These are phyloP conservation scores for Pseudomyrmex dendroicus DNA, from an alignment of 1,140 invertebrate species.

Conservation along the genomic window DNA sequence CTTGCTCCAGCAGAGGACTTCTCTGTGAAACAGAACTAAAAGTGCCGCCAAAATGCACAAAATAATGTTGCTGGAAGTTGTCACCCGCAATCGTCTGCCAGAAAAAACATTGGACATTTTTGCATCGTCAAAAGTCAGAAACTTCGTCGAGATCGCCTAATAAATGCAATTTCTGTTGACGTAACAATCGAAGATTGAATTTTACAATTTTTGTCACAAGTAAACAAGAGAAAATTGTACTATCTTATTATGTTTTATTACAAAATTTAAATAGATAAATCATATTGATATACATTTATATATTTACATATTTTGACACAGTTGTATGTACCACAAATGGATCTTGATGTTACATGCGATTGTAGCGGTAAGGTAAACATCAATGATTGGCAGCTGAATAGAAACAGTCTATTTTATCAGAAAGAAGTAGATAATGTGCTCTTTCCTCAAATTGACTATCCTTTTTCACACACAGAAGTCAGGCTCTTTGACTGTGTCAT, in stretches of 20 bases:
- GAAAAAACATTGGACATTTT: neutral
- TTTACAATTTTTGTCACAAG: neutral
- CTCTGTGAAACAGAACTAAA: neutral
- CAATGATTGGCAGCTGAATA: slow-evolving; percentile 77
- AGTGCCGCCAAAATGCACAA: slow-evolving; percentile 45
- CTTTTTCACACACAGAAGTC: slow-evolving; percentile 48
- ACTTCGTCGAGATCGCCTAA: neutral
- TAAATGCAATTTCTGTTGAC: neutral
- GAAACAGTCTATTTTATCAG: slow-evolving; percentile 59
- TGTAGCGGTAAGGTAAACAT: slow-evolving; percentile 79
- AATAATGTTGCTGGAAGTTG: slow-evolving; percentile 1
- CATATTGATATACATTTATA: no score
- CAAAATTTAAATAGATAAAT: no score
- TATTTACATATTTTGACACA: neutral
- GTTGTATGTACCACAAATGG: slow-evolving; percentile 60
- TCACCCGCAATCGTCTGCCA: neutral
- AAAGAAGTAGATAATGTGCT: slow-evolving; percentile 75
- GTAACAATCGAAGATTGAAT: neutral
- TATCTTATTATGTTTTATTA: neutral
- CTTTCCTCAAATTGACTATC: slow-evolving; percentile 49
- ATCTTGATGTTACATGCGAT: slow-evolving; percentile 69
- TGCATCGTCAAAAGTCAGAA: no score
- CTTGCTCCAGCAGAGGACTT: no score
- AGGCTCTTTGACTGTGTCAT: slow-evolving; percentile 75
- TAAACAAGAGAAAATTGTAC: neutral